Percentiles rank a stretch among this genome's conserved stretches.
Conservation (phyloP, 1,140 invertebrate species). For the Agrilus planipennis region DNA sequence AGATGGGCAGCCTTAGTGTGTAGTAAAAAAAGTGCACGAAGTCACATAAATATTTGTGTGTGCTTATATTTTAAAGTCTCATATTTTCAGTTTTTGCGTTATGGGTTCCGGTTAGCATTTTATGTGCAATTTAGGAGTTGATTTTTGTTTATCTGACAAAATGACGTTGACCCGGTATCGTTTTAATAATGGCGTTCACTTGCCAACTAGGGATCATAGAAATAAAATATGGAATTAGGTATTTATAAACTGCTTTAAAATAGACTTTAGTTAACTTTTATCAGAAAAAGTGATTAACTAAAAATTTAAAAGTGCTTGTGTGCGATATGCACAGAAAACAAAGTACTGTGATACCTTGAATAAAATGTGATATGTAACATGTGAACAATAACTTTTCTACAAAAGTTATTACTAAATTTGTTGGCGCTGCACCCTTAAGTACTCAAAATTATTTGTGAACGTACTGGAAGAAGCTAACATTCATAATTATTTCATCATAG, state of each 20-base stretch:
- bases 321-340: neutral
- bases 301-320: slow-evolving; percentile 4
- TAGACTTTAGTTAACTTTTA: slow-evolving; percentile 2
- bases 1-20: no score
- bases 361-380: slow-evolving; percentile 20
- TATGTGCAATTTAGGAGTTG: no score
- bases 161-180: slow-evolving; percentile 29
- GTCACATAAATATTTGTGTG: no score
- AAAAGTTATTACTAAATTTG: slow-evolving; percentile 5
- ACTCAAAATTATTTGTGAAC: neutral
- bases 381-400: slow-evolving; percentile 8
- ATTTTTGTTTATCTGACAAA: no score
- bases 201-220: neutral
- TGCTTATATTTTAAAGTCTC: no score
- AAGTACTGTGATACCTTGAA: slow-evolving; percentile 19
- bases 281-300: neutral
- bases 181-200: slow-evolving; percentile 29
- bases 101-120: no score
- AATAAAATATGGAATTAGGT: slow-evolving; percentile 20
- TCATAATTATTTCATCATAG: slow-evolving; percentile 5
- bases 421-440: neutral
- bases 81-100: no score
- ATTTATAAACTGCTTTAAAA: slow-evolving; percentile 2
- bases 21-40: no score
- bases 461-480: neutral